Evolutionary conservation across 2,888 invertebrate genomes (phyloP), one percentile per base, ranked within the genome.

Genomic region (Nasonia oneida): DNA sequence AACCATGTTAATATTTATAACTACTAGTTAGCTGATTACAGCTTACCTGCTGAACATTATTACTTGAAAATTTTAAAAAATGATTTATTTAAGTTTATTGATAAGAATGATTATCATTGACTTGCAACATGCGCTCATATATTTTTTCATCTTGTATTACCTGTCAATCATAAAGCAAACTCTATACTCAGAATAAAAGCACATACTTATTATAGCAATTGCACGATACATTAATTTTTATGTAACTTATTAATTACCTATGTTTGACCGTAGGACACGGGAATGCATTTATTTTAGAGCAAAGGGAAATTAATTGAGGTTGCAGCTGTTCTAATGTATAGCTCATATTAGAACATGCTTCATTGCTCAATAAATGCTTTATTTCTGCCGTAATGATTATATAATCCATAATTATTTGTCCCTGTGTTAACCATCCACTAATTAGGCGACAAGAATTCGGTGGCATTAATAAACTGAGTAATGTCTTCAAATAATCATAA

Each of bases 361-460:
- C 87, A 50, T 90, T 88, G 23, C 90, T 90, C 80, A 92, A 86
- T 23, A 93, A 89, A 0, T 89, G 88, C 83, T 91, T 90, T 87
- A 96, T 95, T 94, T 96, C 95, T 33, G 94, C 94, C 71, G 95
- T 95, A 1, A 97, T 95, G 53, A 95, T 95, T 89, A 97, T 94
- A 89, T 96, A 98, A 89, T 96, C 96, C 90, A 96, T 94, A 67
- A 96, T 94, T 53, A 97, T 95, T 89, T 95, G 95, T 0, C 97
- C 97, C 85, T 96, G 96, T 87, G 94, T 29, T 29, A 94, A 83
- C 97, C 97, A 97, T 88, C 96, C 96, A 89, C 95, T 95, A 64
- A 97, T 95, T 77, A 95, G 94, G 79, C 94, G 94, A 10, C 94
- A 92, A 67, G 93, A 89, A 29, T 95, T 95, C 0, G 94, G 94